These are phyloP conservation scores for Sebastiscus tertius DNA, from an alignment of 2,797 vertebrate genomes.

Conservation along the genomic window DNA sequence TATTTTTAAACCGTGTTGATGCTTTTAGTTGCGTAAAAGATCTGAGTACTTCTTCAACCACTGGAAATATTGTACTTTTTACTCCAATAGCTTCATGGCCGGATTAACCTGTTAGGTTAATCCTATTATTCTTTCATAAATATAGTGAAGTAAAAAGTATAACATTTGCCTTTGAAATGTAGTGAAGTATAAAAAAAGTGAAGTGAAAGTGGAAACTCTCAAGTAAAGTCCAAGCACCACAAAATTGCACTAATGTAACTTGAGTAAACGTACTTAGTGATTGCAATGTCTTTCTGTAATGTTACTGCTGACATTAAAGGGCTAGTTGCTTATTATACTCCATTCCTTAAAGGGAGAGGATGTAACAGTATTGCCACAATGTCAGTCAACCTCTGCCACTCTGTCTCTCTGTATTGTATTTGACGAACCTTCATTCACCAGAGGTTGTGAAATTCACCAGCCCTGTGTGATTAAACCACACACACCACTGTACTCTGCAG, in stretches of 20 bases:
- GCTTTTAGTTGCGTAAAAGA: not conserved
- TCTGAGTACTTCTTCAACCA: not conserved
- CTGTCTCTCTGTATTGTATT: constrained; percentile 28
- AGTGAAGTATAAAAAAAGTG: not conserved
- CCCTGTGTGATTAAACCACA: constrained; percentile 44
- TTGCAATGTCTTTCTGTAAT: not conserved
- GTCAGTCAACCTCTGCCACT: not conserved
- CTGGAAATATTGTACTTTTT: not conserved
- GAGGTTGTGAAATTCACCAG: constrained; percentile 74
- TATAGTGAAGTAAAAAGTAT: not conserved
- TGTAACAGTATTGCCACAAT: not conserved
- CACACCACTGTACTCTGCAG: not conserved
- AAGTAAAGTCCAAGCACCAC: not conserved
- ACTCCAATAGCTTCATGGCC: not conserved
- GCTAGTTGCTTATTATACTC: not conserved
- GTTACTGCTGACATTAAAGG: not conserved
- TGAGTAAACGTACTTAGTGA: not conserved
- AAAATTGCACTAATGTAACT: not conserved
- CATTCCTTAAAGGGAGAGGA: not conserved
- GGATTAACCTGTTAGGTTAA: not conserved
- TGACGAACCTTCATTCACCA: constrained; percentile 44
- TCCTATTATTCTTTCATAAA: not conserved
- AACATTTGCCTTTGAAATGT: not conserved
- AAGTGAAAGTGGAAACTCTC: not conserved
- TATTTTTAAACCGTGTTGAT: too few species aligned